phyloP scores from a whole-genome alignment of 2,113 vertebrate species.

The Murina feae region DNA sequence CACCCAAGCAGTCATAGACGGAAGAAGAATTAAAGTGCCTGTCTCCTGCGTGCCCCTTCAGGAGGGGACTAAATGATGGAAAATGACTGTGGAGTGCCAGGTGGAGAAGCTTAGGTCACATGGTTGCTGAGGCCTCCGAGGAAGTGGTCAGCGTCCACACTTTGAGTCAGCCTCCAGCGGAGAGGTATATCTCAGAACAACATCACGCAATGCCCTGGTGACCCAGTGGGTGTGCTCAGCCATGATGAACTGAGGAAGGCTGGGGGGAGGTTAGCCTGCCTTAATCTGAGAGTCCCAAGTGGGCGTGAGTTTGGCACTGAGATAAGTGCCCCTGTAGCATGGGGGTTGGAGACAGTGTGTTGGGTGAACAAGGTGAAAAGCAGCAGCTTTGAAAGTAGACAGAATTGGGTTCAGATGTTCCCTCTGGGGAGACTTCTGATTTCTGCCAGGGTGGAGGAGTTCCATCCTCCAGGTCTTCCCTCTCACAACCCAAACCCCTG shows the following conservation, averaged over 20 bases:
- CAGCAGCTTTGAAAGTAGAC: no score
- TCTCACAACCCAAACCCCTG: background rate
- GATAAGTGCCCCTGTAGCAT: background rate
- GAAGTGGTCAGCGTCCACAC: constrained; percentile 13
- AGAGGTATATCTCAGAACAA: background rate
- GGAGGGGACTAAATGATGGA: background rate
- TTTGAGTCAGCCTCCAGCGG: background rate
- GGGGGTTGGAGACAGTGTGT: rapidly evolving
- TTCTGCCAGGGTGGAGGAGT: no score
- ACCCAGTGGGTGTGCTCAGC: background rate
- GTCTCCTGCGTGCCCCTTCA: background rate
- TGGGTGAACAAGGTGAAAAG: background rate
- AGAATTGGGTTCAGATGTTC: background rate
- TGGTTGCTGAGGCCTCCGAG: background rate
- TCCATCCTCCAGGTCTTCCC: background rate
- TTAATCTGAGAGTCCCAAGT: background rate
- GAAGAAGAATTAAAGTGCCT: background rate
- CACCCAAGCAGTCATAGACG: background rate
- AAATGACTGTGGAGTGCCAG: background rate
- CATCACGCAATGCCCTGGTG: rapidly evolving
- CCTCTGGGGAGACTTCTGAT: background rate
- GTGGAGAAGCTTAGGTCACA: background rate
- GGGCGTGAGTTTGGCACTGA: background rate
- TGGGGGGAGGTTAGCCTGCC: rapidly evolving
- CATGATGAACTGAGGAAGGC: background rate